These are phyloP conservation scores for Rhagologus leucostigma DNA, from an alignment of 2,113 vertebrate species.

Conservation along the genomic window DNA sequence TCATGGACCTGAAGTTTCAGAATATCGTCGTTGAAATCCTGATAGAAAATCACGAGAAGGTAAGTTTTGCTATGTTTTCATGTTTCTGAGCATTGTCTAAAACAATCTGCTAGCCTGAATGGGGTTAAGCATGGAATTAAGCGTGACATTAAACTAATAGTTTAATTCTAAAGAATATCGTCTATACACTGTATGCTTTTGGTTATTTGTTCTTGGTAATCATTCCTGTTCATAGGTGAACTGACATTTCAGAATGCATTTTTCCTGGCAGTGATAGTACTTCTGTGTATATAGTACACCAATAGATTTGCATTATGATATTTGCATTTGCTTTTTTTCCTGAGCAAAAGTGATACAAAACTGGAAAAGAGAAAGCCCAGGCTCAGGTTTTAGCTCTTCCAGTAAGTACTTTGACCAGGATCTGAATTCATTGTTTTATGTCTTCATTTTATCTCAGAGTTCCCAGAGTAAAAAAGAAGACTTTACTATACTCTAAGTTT, in stretches of 20 bases:
- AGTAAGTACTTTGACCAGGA: neutral
- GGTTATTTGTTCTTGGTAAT: neutral
- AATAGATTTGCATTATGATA: neutral
- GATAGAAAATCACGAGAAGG: constrained; percentile 94
- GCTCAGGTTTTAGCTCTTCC: neutral
- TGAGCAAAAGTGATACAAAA: neutral
- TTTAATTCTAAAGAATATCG: neutral
- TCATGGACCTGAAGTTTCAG: constrained; percentile 99
- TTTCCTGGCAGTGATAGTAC: neutral
- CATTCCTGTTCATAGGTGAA: neutral
- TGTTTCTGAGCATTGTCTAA: rapidly evolving
- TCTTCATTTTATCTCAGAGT: neutral
- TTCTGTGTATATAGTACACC: neutral
- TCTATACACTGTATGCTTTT: neutral
- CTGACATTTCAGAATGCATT: neutral
- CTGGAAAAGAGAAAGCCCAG: neutral
- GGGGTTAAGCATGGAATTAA: neutral
- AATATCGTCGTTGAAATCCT: constrained; percentile 98
- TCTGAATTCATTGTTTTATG: neutral
- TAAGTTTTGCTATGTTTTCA: constrained; percentile 4
- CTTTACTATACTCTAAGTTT: neutral
- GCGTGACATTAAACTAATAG: neutral
- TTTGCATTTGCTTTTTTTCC: neutral
- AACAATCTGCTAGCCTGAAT: neutral
- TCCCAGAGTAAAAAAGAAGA: neutral